Conservation (phyloP, 2,888 invertebrate species). For the Watsonalla cultraria region DNA sequence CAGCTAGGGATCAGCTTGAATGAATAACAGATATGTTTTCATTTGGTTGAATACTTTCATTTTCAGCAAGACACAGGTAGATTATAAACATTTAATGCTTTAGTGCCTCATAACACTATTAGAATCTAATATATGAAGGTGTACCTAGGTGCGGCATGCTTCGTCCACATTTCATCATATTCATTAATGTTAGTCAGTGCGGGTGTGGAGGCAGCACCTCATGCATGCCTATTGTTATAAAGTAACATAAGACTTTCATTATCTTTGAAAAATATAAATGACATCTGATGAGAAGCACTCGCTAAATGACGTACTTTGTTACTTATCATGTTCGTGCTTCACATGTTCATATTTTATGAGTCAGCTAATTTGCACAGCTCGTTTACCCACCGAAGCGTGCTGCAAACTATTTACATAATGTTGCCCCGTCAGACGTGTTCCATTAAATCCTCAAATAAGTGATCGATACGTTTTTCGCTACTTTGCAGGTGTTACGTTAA, state of each 20-base stretch:
- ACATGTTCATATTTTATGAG: conserved; percentile 46
- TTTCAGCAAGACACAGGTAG: background rate
- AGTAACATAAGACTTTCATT: background rate
- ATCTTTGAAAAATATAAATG: background rate
- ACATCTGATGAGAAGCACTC: background rate
- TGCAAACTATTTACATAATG: conserved; percentile 28
- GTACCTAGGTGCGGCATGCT: background rate
- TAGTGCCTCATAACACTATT: background rate
- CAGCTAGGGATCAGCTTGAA: background rate
- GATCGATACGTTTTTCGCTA: conserved; percentile 35
- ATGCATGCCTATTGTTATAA: too few relatives aligned
- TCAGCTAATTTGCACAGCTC: conserved; percentile 47
- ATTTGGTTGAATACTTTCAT: conserved; percentile 3
- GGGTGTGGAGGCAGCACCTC: too few relatives aligned
- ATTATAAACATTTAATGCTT: background rate
- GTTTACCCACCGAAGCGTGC: conserved; percentile 50
- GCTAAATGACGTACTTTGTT: conserved; percentile 4
- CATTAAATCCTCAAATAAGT: conserved; percentile 31
- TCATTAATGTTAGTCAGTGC: background rate
- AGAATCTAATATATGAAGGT: background rate
- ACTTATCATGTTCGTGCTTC: conserved; percentile 32
- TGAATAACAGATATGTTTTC: conserved; percentile 2
- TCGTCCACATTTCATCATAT: background rate
- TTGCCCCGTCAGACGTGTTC: conserved; percentile 34
- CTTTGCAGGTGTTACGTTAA: conserved; percentile 49